Conservation (phyloP, 2,113 vertebrate genomes). For the Gulo gulo region DNA sequence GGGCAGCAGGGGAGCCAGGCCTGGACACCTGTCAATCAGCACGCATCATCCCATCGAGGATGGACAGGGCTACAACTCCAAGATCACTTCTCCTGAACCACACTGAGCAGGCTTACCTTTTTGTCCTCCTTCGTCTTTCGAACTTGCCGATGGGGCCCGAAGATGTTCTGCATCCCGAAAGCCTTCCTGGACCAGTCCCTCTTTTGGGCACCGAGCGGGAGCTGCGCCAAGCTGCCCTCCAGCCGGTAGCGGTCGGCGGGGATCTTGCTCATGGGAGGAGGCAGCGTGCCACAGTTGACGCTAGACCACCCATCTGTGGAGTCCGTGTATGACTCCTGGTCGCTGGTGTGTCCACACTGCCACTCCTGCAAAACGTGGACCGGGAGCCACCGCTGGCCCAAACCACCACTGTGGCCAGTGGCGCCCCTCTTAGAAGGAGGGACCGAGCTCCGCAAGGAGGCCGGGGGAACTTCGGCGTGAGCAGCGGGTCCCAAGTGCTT, state of each 20-base stretch:
- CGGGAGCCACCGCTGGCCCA: slow-evolving; percentile 91
- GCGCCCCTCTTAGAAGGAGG: slow-evolving; percentile 85
- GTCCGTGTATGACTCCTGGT: slow-evolving; percentile 98
- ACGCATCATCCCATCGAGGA: accelerated
- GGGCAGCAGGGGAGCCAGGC: accelerated
- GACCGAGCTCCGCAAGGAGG: slow-evolving; percentile 84
- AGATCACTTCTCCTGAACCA: accelerated
- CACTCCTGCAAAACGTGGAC: slow-evolving; percentile 94
- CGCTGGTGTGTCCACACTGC: slow-evolving; percentile 91
- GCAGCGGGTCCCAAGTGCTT: slow-evolving; percentile 84
- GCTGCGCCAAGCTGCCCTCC: slow-evolving; percentile 86
- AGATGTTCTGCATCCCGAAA: slow-evolving; percentile 88
- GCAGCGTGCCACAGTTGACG: slow-evolving; percentile 96
- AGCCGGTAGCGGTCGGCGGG: slow-evolving; percentile 96
- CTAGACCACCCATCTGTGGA: slow-evolving; percentile 98
- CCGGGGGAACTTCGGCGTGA: slow-evolving; percentile 84
- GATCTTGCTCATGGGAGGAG: slow-evolving; percentile 98
- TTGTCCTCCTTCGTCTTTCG: slow-evolving; percentile 90
- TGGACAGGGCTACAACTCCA: accelerated
- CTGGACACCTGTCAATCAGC: accelerated
- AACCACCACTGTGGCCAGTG: slow-evolving; percentile 53
- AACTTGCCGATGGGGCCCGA: slow-evolving; percentile 84
- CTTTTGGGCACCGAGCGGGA: slow-evolving; percentile 85
- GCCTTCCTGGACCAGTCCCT: slow-evolving; percentile 94
- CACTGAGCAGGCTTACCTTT: slow-evolving; percentile 86